Percentiles rank a stretch among this genome's conserved stretches.
These are phyloP conservation scores for Apus apus DNA, from an alignment of 2,113 vertebrate genomes.

Conservation along the genomic window DNA sequence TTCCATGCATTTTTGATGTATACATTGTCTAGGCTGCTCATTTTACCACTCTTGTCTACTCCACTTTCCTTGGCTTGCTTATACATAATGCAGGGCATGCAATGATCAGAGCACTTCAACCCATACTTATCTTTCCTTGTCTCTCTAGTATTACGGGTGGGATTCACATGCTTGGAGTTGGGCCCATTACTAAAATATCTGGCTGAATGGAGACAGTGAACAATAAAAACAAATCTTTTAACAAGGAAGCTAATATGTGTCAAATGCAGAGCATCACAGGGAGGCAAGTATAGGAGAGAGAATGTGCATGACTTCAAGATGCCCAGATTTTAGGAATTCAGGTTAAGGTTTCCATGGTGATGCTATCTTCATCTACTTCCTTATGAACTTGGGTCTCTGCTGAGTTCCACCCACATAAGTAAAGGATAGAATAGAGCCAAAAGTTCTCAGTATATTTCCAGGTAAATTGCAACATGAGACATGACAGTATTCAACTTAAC, in stretches of 20 bases:
- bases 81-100: neutral
- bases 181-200: neutral
- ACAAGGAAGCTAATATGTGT: neutral
- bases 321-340: constrained; percentile 34
- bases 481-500: neutral
- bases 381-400: constrained; percentile 48
- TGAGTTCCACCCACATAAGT: constrained; percentile 41
- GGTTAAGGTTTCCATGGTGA: constrained; percentile 72
- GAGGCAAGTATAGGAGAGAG: neutral
- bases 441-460: constrained; percentile 23
- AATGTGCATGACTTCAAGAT: constrained; percentile 28
- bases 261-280: neutral
- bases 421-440: constrained; percentile 40
- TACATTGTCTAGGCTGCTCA: neutral
- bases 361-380: constrained; percentile 55
- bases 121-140: neutral
- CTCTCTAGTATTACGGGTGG: neutral
- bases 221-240: neutral
- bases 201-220: neutral
- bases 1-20: neutral
- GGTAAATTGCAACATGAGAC: neutral
- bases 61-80: neutral
- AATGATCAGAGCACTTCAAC: neutral
- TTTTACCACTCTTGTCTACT: neutral
- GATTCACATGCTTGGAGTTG: neutral